Base-by-base conservation (phyloP, 2,888 invertebrate genomes). In the Nudaria mundana region DNA sequence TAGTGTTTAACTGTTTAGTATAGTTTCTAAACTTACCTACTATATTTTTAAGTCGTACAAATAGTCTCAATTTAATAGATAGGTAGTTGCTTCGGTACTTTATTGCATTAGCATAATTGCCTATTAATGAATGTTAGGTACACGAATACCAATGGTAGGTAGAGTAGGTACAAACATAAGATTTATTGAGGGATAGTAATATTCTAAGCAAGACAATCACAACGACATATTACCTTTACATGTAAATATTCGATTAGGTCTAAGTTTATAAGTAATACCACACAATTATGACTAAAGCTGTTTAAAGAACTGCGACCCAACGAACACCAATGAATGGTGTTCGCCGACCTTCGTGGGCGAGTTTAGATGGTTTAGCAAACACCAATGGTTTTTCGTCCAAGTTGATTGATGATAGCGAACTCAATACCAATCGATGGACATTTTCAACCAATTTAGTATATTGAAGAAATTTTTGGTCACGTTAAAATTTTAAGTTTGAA, bases 231-330 rank as follows among this genome's bases (percentile, higher is more conserved):
- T 18, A 30, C 24, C 24, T 13, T 24, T 20, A 37, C 10, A 7
- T 18, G 37, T 18, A 30, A 37, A 30, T 16, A 31, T 37, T 25
- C 24, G 25, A n/a, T n/a, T n/a, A n/a, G n/a, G n/a, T n/a, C n/a
- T n/a, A n/a, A n/a, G n/a, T n/a, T n/a, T n/a, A 37, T 13, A 16
- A 7, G 20, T 18, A 18, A 31, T 25, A 26, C 30, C 30, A 30
- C 20, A 18, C n/a, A 11, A 18, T 15, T 8, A 18, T 12, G 12
- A 34, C 24, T 30, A 24, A 23, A 10, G 8, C 5, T 4, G 8
- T n/a, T n/a, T n/a, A n/a, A n/a, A n/a, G n/a, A n/a, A n/a, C n/a
- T n/a, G n/a, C n/a, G n/a, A n/a, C n/a, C n/a, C n/a, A n/a, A n/a
- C n/a, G n/a, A n/a, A n/a, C n/a, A n/a, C n/a, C n/a, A n/a, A n/a